These are phyloP conservation scores for Rhineura floridana DNA, from an alignment of 2,113 vertebrate species.

Conservation along the genomic window DNA sequence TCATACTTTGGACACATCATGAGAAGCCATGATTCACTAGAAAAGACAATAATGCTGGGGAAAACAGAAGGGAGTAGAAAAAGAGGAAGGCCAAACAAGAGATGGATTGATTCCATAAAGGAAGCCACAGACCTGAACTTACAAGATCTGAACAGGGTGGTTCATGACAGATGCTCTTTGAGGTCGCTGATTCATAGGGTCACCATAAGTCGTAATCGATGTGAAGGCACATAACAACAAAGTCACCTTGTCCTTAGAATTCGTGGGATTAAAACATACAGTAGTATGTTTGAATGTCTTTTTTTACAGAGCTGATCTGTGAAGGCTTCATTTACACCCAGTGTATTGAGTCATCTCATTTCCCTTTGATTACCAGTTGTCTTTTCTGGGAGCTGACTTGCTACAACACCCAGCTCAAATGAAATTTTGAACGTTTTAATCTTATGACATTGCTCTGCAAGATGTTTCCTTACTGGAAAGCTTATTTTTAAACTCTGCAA, in stretches of 20 bases:
- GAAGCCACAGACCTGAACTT: too few species aligned
- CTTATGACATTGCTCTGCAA: background rate
- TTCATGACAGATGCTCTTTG: too few species aligned
- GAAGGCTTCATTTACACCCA: slow-evolving; percentile 38
- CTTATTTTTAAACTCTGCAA: slow-evolving; percentile 19
- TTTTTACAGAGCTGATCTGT: background rate
- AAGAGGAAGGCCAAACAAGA: too few species aligned
- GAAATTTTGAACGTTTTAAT: slow-evolving; percentile 5
- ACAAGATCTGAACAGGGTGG: too few species aligned
- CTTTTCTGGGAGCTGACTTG: slow-evolving; percentile 12
- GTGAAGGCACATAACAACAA: too few species aligned
- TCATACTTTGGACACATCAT: too few species aligned
- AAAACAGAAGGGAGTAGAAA: too few species aligned
- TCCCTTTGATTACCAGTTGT: slow-evolving; percentile 34
- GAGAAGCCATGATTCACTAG: too few species aligned
- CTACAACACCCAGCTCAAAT: slow-evolving; percentile 10
- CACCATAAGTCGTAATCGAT: too few species aligned
- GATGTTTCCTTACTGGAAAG: slow-evolving; percentile 29
- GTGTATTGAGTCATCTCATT: slow-evolving; percentile 5
- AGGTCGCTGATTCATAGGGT: too few species aligned
- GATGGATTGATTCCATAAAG: too few species aligned
- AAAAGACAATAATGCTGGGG: too few species aligned
- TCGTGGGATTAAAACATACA: slow-evolving; percentile 17
- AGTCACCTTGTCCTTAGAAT: background rate
- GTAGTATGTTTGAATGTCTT: background rate